Base-by-base conservation (phyloP, 2,113 vertebrate species). In the Pluvianellus socialis region DNA sequence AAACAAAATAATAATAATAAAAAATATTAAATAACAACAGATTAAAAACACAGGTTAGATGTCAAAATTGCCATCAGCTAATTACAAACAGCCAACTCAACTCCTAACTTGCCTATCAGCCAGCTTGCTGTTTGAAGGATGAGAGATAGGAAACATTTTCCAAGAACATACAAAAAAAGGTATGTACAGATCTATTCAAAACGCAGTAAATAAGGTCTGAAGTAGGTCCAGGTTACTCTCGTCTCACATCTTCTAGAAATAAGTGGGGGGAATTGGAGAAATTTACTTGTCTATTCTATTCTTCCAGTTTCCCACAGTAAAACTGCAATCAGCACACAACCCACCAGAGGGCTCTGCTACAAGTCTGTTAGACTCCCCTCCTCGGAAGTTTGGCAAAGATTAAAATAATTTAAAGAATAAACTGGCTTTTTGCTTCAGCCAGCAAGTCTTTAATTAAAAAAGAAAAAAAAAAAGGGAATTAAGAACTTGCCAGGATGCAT, bases 371-470 rank as follows among this genome's bases (percentile, higher is more conserved):
- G 26, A 13, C 13, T 75, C 22, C 23, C 63, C 66, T 65, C 35
- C 74, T 74, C 4, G 1, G 33, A 52, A 81, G 87, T 94, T 91
- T 92, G 95, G 94, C 92, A 88, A 94, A 79, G 45, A 79, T 59
- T 16, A 47, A 72, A 96, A 90, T 86, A 73, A 93, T 65, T 95
- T 87, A 89, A 82, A 38, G 67, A 86, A 84, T 72, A 58, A 89
- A 47, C 35, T 66, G 72, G 72, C 67, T 84, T 88, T 84, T n/a
- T 30, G 40, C 45, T 79, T 53, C 88, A 86, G 86, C 81, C 86
- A 77, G 49, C 18, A 32, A 63, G 73, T 86, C 72, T 92, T 94
- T 76, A 62, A 90, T 72, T 94, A 4, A 45, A 83, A 86, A 90
- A 85, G 53, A 32, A 26, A 27, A n/a, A 58, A 58, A 24, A 40